Evolutionary conservation across 2,888 invertebrate species (phyloP).

Genomic region (Boloria euphrosyne): DNA sequence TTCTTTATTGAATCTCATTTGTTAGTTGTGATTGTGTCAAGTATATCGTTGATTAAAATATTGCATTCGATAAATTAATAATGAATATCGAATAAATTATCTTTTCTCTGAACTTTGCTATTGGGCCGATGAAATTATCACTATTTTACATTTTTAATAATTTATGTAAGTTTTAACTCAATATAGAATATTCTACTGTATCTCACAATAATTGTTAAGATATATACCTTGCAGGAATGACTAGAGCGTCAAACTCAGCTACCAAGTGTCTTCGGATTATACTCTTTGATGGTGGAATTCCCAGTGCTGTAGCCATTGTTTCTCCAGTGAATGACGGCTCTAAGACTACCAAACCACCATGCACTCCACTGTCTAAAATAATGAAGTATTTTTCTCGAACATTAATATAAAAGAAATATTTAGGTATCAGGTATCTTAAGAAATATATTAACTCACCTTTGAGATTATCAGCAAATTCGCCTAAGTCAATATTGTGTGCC

Average conservation of each 20-base stretch:
- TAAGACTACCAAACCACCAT: constrained; percentile 95
- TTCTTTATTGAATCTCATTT: constrained; percentile 46
- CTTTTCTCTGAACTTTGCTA: constrained; percentile 16
- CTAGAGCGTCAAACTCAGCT: constrained; percentile 94
- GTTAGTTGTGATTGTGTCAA: constrained; percentile 26
- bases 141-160: constrained; percentile 9
- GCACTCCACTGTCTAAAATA: constrained; percentile 93
- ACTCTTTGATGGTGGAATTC: constrained; percentile 95
- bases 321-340: constrained; percentile 97
- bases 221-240: constrained; percentile 94
- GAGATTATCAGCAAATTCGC: constrained; percentile 95
- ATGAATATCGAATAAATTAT: constrained; percentile 32
- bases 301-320: constrained; percentile 95
- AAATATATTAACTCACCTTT: constrained; percentile 83
- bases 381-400: constrained; percentile 18
- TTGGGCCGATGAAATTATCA: constrained; percentile 19
- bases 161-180: constrained; percentile 15
- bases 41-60: constrained; percentile 26
- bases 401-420: background rate
- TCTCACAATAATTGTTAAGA: background rate
- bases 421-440: too few relatives aligned
- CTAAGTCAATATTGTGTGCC: constrained; percentile 96
- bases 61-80: constrained; percentile 10
- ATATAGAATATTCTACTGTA: constrained; percentile 16
- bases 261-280: constrained; percentile 95